Conservation (phyloP, 2,113 vertebrate species). For the Coturnix japonica region DNA sequence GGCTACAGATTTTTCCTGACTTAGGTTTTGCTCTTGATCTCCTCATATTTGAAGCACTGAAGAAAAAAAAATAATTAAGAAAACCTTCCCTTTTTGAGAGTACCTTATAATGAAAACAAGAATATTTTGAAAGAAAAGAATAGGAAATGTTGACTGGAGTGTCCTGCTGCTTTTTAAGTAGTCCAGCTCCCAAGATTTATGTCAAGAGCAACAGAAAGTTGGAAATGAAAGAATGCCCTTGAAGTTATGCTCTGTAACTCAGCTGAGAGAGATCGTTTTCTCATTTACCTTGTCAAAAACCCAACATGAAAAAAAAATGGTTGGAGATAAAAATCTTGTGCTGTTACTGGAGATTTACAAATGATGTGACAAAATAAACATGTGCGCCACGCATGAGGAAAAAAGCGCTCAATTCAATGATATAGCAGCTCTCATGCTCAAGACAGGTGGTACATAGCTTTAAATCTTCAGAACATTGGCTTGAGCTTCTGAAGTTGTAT, state of each 20-base stretch:
- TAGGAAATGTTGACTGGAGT: conserved; percentile 64
- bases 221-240: conserved; percentile 62
- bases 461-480: neutral
- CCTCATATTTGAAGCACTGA: conserved; percentile 15
- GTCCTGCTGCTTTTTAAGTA: conserved; percentile 72
- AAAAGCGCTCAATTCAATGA: neutral
- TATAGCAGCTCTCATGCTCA: neutral
- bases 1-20: neutral
- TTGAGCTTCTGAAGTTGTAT: neutral
- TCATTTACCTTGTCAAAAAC: conserved; percentile 50
- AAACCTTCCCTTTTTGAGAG: conserved; percentile 47
- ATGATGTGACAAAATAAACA: conserved; percentile 46
- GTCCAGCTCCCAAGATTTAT: conserved; percentile 65
- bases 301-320: conserved; percentile 35
- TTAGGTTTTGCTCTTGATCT: conserved; percentile 30
- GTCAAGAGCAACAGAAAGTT: conserved; percentile 62
- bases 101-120: conserved; percentile 64
- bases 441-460: neutral
- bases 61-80: conserved; percentile 34
- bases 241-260: conserved; percentile 52
- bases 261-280: conserved; percentile 31
- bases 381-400: neutral
- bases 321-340: conserved; percentile 50
- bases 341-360: conserved; percentile 40
- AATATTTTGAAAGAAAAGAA: conserved; percentile 70